Percentiles rank a stretch among this genome's conserved stretches.
These are phyloP conservation scores for Pterobdella sp. DNA, from an alignment of 2,888 invertebrate genomes.

Conservation along the genomic window DNA sequence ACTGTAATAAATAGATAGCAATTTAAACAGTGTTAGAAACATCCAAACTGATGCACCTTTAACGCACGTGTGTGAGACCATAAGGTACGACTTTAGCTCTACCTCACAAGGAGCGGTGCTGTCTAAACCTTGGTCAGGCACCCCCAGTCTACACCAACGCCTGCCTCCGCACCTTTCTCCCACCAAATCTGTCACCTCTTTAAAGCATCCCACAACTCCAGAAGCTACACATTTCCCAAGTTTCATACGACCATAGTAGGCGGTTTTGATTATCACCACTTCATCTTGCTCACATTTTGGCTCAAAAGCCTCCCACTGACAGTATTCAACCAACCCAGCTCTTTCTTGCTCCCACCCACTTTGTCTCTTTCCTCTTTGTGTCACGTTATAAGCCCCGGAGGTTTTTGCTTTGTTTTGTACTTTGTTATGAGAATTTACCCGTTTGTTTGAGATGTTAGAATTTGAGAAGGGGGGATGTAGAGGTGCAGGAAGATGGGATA, in stretches of 20 bases:
- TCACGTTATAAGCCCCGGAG: no score
- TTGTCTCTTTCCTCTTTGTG: background rate
- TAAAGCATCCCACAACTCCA: constrained; percentile 30
- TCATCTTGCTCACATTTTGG: constrained; percentile 27
- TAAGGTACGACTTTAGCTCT: constrained; percentile 28
- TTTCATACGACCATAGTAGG: constrained; percentile 31
- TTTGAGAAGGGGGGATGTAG: background rate
- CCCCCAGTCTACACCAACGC: constrained; percentile 24
- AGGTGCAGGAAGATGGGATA: background rate
- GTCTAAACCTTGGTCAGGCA: constrained; percentile 29
- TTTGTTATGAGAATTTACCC: no score
- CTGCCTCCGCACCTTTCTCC: constrained; percentile 30
- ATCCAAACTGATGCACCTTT: constrained; percentile 19
- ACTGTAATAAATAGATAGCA: no score
- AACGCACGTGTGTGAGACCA: constrained; percentile 27
- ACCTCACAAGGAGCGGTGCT: constrained; percentile 24
- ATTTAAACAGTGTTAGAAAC: no score
- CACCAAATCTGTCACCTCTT: constrained; percentile 22
- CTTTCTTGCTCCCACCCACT: background rate
- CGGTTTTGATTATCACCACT: constrained; percentile 29
- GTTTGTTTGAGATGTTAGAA: background rate
- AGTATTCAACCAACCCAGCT: constrained; percentile 26
- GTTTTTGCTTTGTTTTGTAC: no score
- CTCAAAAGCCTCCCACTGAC: constrained; percentile 32
- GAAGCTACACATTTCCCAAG: constrained; percentile 22